These are phyloP conservation scores for Pipra filicauda DNA, from an alignment of 2,113 vertebrate genomes.

Conservation along the genomic window DNA sequence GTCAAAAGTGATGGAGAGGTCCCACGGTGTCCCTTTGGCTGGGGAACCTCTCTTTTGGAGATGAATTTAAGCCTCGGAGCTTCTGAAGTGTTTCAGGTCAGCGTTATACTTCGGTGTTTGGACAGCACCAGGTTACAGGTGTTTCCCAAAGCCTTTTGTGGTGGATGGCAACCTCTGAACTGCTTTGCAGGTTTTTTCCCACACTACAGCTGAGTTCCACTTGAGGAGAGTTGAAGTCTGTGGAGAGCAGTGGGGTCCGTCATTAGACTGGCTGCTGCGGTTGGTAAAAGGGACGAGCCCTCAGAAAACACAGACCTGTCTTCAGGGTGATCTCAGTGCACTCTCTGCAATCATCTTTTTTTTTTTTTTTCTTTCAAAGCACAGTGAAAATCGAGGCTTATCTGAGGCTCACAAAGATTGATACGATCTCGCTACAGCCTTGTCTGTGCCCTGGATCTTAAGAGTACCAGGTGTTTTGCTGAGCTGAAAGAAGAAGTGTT, in stretches of 20 bases:
- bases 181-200: not conserved
- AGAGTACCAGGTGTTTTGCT: slow-evolving; percentile 11
- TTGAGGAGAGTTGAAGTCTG: not conserved
- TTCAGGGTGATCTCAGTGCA: not conserved
- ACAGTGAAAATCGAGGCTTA: not conserved
- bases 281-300: not conserved
- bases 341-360: not conserved
- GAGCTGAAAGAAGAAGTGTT: not conserved
- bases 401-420: not conserved
- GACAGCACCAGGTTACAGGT: not conserved
- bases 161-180: not conserved
- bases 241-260: fast-evolving
- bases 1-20: not conserved
- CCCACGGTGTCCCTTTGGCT: fast-evolving
- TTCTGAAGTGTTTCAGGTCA: not conserved
- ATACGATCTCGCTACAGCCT: not conserved
- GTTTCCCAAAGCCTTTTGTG: not conserved
- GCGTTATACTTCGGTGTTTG: fast-evolving
- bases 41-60: not conserved
- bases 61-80: fast-evolving
- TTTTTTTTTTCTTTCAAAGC: not conserved
- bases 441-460: not conserved
- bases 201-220: not conserved
- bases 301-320: not conserved
- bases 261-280: not conserved